phyloP scores from a whole-genome alignment of 1,140 invertebrate species.

The Macrobrachium nipponense region DNA sequence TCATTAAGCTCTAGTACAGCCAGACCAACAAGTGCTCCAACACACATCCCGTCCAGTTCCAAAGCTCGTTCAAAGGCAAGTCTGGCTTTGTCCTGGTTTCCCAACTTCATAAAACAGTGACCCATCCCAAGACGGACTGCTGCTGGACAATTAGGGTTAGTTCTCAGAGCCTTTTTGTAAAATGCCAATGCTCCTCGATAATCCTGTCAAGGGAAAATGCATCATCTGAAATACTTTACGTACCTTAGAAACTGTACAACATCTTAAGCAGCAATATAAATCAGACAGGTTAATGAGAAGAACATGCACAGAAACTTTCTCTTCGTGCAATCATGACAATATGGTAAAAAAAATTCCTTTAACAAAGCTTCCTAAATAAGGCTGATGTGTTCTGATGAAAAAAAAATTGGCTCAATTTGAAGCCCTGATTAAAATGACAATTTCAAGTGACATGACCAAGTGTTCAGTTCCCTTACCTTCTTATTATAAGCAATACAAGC shows the following conservation, averaged over 20 bases:
- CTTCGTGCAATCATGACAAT: too few relatives aligned
- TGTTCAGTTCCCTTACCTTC: conserved; percentile 70
- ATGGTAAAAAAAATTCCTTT: too few relatives aligned
- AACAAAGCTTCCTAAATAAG: too few relatives aligned
- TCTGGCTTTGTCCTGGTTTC: conserved; percentile 91
- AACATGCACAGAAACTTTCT: neutral
- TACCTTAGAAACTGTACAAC: too few relatives aligned
- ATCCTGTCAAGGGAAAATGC: conserved; percentile 70
- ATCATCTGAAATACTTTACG: conserved; percentile 13
- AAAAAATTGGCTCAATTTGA: too few relatives aligned
- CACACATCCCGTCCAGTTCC: conserved; percentile 92
- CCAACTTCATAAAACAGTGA: conserved; percentile 97
- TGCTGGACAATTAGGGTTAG: conserved; percentile 96
- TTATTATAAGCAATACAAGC: conserved; percentile 96
- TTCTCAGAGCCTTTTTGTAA: conserved; percentile 96
- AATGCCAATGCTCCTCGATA: conserved; percentile 95
- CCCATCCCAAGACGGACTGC: conserved; percentile 97
- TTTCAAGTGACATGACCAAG: neutral
- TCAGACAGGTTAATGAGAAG: neutral
- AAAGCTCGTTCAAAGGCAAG: conserved; percentile 96
- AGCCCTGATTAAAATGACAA: too few relatives aligned
- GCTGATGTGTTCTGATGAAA: too few relatives aligned
- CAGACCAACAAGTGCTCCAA: conserved; percentile 94
- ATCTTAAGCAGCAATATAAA: too few relatives aligned
- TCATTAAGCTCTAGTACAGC: conserved; percentile 95